Base-by-base conservation (phyloP, 2,888 invertebrate genomes). In the Spilarctia lutea region DNA sequence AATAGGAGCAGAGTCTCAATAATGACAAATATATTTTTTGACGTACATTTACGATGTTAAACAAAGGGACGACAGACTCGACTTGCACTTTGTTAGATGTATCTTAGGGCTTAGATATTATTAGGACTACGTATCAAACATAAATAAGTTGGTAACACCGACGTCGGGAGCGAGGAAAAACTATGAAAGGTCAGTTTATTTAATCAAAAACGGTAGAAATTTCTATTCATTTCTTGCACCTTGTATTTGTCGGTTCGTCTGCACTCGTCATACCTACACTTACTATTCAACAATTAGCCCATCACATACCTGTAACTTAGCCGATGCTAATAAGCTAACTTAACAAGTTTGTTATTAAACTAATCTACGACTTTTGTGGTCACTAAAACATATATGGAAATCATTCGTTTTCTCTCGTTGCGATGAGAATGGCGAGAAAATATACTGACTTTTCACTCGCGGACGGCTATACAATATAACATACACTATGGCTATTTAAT, bases 371-470 rank as follows among this genome's bases (percentile, higher is more conserved):
- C 16, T 35, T 48, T 52, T 66, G 52, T 39, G 27, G n/a, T 24
- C 66, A 39, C 13, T 71, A 63, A 71, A 45, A 30, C 65, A 13
- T 13, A 68, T 20, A 42, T 24, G 35, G 65, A 66, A 66, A 66
- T 39, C 39, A 24, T n/a, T 20, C 0, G 56, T 72, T 72, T 72
- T 66, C 72, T 66, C 52, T 66, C 33, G 35, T 71, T 72, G 56
- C 6, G 30, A 72, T 56, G 18, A 72, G 39, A 72, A 66, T 67
- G 39, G 30, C 20, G 39, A 56, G 66, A 67, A 52, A 72, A 72
- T 66, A 13, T 52, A 65, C 30, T 30, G 20, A 30, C 71, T 65
- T 71, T 71, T 27, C 35, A 39, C 35, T 33, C 2, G 8, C 6
- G 33, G 20, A 24, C 20, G 24, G 33, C 24, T 30, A 45, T n/a